Conservation (phyloP, 1,140 invertebrate genomes). For the Pseudobourletiella spinata region DNA sequence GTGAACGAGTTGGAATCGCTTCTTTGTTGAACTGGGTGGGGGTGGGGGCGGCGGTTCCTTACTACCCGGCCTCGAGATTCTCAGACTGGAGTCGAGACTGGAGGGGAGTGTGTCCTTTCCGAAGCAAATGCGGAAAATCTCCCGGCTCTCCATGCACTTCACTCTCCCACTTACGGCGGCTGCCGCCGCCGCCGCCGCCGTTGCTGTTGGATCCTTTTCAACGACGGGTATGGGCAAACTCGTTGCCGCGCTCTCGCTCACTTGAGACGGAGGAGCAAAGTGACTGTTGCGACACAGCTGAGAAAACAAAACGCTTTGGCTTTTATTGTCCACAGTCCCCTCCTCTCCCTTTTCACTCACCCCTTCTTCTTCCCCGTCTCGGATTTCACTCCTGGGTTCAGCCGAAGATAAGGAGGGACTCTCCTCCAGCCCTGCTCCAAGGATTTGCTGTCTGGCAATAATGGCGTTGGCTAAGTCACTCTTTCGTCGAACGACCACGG, state of each 20-base stretch:
- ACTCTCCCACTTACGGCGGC: conserved; percentile 10
- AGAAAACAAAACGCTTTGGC: conserved; percentile 6
- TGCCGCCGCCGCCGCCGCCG: background rate
- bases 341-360: background rate
- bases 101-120: conserved; percentile 7
- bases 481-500: conserved; percentile 29
- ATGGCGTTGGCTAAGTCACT: conserved; percentile 29
- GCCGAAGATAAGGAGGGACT: background rate
- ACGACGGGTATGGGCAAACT: background rate
- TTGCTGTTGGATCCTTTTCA: background rate
- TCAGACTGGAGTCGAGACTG: background rate
- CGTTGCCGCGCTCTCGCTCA: background rate
- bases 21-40: conserved; percentile 18
- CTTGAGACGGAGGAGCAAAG: background rate
- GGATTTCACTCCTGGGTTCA: background rate
- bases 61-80: too few relatives aligned
- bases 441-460: conserved; percentile 3
- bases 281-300: conserved; percentile 5
- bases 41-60: conserved; percentile 23
- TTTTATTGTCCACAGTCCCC: background rate
- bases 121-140: conserved; percentile 31
- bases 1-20: conserved; percentile 30
- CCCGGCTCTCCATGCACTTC: conserved; percentile 31
- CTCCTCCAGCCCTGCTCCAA: background rate
- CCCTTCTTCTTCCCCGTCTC: too few relatives aligned